A percentile compares a stretch with the other conserved stretches of the same genome.
Evolutionary conservation across 2,888 invertebrate genomes (phyloP).

Genomic region (Coelogynopora nodosa): DNA sequence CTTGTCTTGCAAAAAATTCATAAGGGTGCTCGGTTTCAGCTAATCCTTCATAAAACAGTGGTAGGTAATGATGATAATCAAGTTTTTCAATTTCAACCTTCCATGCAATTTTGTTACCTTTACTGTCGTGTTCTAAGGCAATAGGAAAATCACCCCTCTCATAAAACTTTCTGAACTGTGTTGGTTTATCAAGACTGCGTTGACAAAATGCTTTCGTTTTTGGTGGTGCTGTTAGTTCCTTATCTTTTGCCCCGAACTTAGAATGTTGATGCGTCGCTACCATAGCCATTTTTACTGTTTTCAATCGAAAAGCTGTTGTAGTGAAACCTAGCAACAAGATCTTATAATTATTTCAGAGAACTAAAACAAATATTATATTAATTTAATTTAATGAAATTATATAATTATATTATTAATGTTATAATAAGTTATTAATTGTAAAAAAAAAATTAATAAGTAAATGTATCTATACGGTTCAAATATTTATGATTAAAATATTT

Average conservation of each 20-base stretch:
- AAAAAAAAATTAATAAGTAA: too few relatives aligned
- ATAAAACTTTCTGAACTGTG: slow-evolving; percentile 71
- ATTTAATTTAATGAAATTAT: too few relatives aligned
- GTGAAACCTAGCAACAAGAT: background rate
- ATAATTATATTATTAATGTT: too few relatives aligned
- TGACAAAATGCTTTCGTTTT: slow-evolving; percentile 56
- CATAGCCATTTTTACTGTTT: background rate
- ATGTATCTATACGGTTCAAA: too few relatives aligned
- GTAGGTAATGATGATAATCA: slow-evolving; percentile 86
- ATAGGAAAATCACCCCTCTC: slow-evolving; percentile 77
- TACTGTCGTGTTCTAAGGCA: slow-evolving; percentile 69
- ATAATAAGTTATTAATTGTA: too few relatives aligned
- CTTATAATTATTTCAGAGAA: too few relatives aligned
- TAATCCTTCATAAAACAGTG: slow-evolving; percentile 87
- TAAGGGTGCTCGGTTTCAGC: slow-evolving; percentile 79
- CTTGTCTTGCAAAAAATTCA: slow-evolving; percentile 80
- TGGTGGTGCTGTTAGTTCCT: slow-evolving; percentile 51
- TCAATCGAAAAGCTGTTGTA: too few relatives aligned
- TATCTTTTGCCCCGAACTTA: background rate
- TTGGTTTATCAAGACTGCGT: slow-evolving; percentile 48
- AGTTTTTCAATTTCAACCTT: slow-evolving; percentile 80
- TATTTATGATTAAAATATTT: too few relatives aligned
- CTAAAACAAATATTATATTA: too few relatives aligned
- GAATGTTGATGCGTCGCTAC: background rate
- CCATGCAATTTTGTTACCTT: slow-evolving; percentile 71